A percentile compares a stretch with the other conserved stretches of the same genome.
Evolutionary conservation across 2,888 invertebrate genomes (phyloP).

Genomic region (Tetragonisca angustula): DNA sequence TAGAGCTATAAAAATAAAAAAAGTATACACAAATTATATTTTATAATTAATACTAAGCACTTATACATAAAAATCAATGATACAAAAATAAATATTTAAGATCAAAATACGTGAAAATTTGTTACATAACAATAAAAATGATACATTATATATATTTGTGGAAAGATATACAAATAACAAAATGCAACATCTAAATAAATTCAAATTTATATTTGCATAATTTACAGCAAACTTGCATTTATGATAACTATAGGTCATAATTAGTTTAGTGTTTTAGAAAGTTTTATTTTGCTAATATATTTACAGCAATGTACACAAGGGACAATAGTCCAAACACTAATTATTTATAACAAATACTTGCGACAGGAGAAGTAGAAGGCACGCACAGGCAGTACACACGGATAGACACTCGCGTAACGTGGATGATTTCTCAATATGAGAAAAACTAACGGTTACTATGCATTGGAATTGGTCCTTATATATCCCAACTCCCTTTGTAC

Average conservation of each 20-base stretch:
- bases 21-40: not conserved
- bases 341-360: too few relatives aligned
- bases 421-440: too few relatives aligned
- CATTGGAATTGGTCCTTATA: too few relatives aligned
- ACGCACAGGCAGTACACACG: too few relatives aligned
- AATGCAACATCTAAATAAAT: not conserved
- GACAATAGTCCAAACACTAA: too few relatives aligned
- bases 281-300: too few relatives aligned
- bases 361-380: too few relatives aligned
- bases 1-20: constrained; percentile 67
- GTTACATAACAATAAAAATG: not conserved
- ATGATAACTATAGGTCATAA: constrained; percentile 80
- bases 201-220: constrained; percentile 10
- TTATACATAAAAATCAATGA: not conserved
- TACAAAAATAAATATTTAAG: not conserved
- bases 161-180: constrained; percentile 11
- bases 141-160: not conserved
- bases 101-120: not conserved
- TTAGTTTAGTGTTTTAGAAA: constrained; percentile 57
- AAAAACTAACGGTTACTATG: too few relatives aligned
- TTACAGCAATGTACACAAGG: too few relatives aligned
- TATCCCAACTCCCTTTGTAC: too few relatives aligned
- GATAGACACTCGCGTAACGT: too few relatives aligned
- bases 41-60: not conserved
- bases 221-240: constrained; percentile 78